phyloP scores from a whole-genome alignment of 2,113 vertebrate species.

The Cricetomys ansorgei region DNA sequence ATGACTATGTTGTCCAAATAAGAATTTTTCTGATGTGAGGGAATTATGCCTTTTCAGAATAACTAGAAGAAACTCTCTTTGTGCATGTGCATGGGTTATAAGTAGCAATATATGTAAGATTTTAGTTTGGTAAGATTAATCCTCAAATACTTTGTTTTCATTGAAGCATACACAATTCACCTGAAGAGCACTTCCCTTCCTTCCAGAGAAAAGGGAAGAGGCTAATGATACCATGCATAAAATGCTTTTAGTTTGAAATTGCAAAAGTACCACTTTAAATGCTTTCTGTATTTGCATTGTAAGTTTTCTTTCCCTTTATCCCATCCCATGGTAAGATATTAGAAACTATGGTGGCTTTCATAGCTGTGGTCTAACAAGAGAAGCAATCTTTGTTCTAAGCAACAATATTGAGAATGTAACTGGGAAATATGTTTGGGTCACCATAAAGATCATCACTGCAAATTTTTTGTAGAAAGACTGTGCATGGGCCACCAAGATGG shows the following conservation, averaged over 20 bases:
- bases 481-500: background rate
- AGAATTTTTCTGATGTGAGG: background rate
- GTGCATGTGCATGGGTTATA: background rate
- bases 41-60: background rate
- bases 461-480: background rate
- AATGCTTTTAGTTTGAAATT: conserved; percentile 29
- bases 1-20: background rate
- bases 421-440: background rate
- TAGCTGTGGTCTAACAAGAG: background rate
- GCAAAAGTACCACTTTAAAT: background rate
- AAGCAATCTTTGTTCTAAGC: background rate
- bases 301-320: background rate
- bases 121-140: conserved; percentile 7
- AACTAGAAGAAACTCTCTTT: background rate
- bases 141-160: background rate
- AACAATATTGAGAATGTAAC: background rate
- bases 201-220: background rate
- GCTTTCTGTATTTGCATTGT: background rate
- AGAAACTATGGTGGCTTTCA: background rate
- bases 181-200: background rate
- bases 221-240: background rate
- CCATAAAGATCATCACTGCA: background rate
- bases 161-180: conserved; percentile 17
- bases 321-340: background rate
- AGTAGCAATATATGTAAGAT: background rate